A percentile compares a stretch with the other conserved stretches of the same genome.
Evolutionary conservation across 2,888 invertebrate species (phyloP).

Genomic region (Euplagia quadripunctaria): DNA sequence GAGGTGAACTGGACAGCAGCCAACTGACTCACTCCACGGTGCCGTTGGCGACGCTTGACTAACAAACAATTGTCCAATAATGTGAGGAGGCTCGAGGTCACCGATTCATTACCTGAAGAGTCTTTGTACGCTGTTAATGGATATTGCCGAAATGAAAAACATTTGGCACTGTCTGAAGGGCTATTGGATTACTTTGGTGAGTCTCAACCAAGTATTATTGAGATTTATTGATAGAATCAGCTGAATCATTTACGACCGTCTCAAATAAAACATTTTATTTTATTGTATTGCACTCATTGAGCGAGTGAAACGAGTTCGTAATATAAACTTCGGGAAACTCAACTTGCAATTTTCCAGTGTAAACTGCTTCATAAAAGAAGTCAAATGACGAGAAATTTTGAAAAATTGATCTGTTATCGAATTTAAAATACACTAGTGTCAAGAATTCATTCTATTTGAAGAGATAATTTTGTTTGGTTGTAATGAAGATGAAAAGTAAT

Average conservation of each 20-base stretch:
- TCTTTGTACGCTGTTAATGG: conserved; percentile 39
- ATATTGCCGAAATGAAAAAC: conserved; percentile 38
- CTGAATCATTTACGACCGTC: not conserved
- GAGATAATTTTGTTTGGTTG: conserved; percentile 1
- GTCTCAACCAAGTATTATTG: not conserved
- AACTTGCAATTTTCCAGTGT: not conserved
- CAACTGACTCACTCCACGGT: conserved; percentile 67
- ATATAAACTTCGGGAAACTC: not conserved
- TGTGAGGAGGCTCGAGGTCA: conserved; percentile 51
- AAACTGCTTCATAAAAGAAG: not conserved
- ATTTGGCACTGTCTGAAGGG: conserved; percentile 40
- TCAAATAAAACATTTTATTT: not conserved
- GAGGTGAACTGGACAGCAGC: conserved; percentile 72
- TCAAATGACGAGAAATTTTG: not conserved
- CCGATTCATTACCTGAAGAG: conserved; percentile 48
- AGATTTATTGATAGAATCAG: conserved; percentile 3
- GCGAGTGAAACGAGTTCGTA: not conserved
- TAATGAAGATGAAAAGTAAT: conserved; percentile 1
- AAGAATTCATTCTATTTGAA: not conserved
- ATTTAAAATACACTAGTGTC: not conserved
- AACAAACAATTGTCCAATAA: conserved; percentile 56
- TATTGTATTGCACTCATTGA: not conserved
- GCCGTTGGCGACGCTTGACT: conserved; percentile 48
- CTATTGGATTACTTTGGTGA: conserved; percentile 1
- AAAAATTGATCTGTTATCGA: not conserved